Evolutionary conservation across 2,888 invertebrate species (phyloP).

Genomic region (Capitulum mitella): DNA sequence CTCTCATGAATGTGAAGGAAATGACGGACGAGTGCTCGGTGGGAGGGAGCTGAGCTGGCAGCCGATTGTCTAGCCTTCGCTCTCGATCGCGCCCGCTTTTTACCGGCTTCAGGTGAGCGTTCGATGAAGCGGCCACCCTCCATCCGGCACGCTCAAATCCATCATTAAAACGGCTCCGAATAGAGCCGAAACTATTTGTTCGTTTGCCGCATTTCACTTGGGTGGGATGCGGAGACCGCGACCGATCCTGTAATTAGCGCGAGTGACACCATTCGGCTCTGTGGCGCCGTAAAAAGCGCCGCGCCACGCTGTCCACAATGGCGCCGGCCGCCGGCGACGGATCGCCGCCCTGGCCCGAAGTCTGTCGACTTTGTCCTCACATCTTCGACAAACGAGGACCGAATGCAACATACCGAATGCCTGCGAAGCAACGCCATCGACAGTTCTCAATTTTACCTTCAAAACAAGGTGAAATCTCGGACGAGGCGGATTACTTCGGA

Average conservation of each 20-base stretch:
- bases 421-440: too few relatives aligned
- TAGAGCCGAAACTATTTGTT: not conserved
- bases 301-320: not conserved
- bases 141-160: not conserved
- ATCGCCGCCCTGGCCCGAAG: not conserved
- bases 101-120: not conserved
- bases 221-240: not conserved
- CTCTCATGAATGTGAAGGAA: not conserved
- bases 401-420: not conserved
- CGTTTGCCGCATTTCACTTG: not conserved
- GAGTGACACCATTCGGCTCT: not conserved
- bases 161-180: not conserved
- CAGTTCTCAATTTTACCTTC: too few relatives aligned
- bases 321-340: not conserved
- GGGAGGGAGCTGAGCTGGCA: not conserved
- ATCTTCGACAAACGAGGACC: not conserved
- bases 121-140: not conserved
- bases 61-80: not conserved
- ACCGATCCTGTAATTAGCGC: not conserved
- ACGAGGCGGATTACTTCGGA: too few relatives aligned
- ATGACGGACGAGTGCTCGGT: not conserved
- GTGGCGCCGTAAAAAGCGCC: not conserved
- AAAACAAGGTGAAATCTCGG: not conserved
- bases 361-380: not conserved
- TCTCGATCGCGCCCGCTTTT: constrained; percentile 7